Base-by-base conservation (phyloP, 2,113 vertebrate genomes). In the Isichthys henryi region DNA sequence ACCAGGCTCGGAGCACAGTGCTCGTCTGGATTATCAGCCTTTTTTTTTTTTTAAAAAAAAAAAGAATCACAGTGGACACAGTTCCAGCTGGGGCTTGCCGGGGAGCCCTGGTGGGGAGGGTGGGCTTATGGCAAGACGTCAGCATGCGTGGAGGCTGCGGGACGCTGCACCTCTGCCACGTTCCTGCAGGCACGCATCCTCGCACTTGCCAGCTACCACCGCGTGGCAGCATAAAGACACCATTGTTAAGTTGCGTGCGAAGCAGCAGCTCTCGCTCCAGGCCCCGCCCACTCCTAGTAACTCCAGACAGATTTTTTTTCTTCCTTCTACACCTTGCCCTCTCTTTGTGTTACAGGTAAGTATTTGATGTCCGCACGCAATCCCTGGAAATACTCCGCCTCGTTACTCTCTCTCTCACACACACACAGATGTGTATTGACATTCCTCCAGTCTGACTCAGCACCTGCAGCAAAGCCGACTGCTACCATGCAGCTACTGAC, bases 221-320 rank as follows among this genome's bases (percentile, higher is more conserved):
- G 95, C 93, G 92, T 92, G 92, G 92, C 93, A 91, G 94, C 94
- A 98, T 95, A 98, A 98, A 96, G 96, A 96, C 96, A 94, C 96
- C 94, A 97, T 98, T 98, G 97, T 98, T 98, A 95, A 90, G 92
- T 96, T 97, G 97, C 97, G 97, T 98, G 97, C 97, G 93, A 97
- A 97, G 96, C 95, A 96, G 95, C 93, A 88, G 92, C 96, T 93
- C 93, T 94, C 93, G 90, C 93, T 92, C 94, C 90, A 93, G 89
- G 92, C 96, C 94, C 96, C 95, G 92, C 96, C 97, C 96, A 95
- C 95, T 92, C 94, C 96, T 96, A 94, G 95, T 96, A 97, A 97
- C 96, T 96, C 91, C 96, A 93, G 95, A 94, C 92, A 91, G 94
- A 95, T 94, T 89, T 92, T 89, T 87, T 77, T 83, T 85, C 31